These are phyloP conservation scores for Syngnathus scovelli DNA, from an alignment of 2,113 vertebrate species.

Conservation along the genomic window DNA sequence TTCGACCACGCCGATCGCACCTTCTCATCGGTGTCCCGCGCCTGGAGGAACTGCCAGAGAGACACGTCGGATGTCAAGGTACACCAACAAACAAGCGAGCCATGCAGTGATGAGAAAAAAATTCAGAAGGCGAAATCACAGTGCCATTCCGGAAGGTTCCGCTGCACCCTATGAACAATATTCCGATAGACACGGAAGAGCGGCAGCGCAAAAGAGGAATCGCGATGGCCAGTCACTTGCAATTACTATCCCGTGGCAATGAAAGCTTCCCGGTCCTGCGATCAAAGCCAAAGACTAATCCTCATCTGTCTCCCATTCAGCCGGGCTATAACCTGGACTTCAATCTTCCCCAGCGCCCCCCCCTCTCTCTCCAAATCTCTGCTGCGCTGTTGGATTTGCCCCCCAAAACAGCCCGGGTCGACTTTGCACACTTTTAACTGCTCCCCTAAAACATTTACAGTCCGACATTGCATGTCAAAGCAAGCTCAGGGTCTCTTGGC, in stretches of 20 bases:
- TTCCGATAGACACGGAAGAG: slow-evolving; percentile 33
- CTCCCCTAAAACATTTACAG: slow-evolving; percentile 72
- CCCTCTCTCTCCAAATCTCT: slow-evolving; percentile 42
- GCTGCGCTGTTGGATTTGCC: slow-evolving; percentile 35
- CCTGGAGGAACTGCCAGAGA: slow-evolving; percentile 95
- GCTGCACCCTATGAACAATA: not conserved
- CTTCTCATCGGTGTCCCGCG: slow-evolving; percentile 91
- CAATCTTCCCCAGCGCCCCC: slow-evolving; percentile 59
- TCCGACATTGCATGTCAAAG: slow-evolving; percentile 61
- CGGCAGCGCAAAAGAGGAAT: slow-evolving; percentile 30
- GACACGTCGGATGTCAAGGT: slow-evolving; percentile 99
- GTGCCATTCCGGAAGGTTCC: not conserved
- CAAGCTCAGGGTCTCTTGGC: slow-evolving; percentile 47
- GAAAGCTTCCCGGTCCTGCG: slow-evolving; percentile 66
- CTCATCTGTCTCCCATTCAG: slow-evolving; percentile 62
- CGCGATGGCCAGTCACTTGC: slow-evolving; percentile 65
- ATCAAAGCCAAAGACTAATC: slow-evolving; percentile 72
- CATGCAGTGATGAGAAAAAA: not conserved
- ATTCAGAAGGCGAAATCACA: not conserved
- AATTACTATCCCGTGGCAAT: slow-evolving; percentile 67
- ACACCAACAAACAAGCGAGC: slow-evolving; percentile 15
- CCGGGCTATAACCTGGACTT: slow-evolving; percentile 66
- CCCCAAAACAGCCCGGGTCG: slow-evolving; percentile 50
- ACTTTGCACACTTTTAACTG: slow-evolving; percentile 61
- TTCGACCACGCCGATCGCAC: slow-evolving; percentile 97